These are phyloP conservation scores for Gisinianus flammeolus DNA, from an alignment of 2,888 invertebrate species.

Conservation along the genomic window DNA sequence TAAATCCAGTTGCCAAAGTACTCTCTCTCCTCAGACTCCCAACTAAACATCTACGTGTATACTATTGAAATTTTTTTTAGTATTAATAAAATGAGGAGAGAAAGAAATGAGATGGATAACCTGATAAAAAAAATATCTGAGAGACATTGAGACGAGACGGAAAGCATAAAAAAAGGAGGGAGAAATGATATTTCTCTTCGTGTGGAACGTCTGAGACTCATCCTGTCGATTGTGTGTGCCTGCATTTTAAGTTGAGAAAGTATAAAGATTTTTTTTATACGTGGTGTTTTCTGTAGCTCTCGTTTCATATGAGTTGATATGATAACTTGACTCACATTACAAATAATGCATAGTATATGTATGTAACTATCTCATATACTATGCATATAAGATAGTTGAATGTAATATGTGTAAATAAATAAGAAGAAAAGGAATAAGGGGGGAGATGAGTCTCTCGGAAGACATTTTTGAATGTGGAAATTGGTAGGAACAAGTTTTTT, in stretches of 20 bases:
- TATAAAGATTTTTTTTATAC: no score
- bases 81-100: background rate
- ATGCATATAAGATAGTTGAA: background rate
- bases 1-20: no score
- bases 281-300: no score
- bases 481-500: background rate
- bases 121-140: background rate
- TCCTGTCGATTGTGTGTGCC: slow-evolving; percentile 4
- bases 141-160: background rate
- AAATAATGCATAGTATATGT: background rate
- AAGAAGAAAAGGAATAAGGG: no score
- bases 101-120: background rate
- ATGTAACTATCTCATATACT: no score
- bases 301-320: no score
- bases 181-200: background rate
- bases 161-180: background rate
- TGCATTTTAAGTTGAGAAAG: slow-evolving; percentile 8
- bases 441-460: background rate
- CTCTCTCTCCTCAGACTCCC: no score
- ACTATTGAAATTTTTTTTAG: no score
- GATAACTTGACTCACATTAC: background rate
- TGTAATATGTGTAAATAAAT: background rate
- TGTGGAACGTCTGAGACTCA: background rate
- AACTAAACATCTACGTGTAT: no score
- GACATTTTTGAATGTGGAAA: background rate